phyloP scores from a whole-genome alignment of 2,888 invertebrate genomes.

The Odontocerum albicorne region DNA sequence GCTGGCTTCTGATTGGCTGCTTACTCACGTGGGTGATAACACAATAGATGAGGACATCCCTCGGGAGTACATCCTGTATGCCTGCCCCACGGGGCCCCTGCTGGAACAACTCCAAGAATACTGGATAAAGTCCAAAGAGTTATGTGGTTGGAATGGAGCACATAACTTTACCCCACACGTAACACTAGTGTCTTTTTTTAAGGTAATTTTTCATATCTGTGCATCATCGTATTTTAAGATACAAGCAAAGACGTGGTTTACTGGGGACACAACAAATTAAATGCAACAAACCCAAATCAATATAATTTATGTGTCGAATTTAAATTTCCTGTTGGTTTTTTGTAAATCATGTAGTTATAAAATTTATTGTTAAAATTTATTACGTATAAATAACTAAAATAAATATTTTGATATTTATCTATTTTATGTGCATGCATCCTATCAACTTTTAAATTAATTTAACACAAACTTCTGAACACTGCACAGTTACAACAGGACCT shows the following conservation, averaged over 20 bases:
- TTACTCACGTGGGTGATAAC: slow-evolving; percentile 86
- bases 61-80: slow-evolving; percentile 85
- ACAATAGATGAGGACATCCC: slow-evolving; percentile 74
- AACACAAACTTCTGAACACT: too few relatives aligned
- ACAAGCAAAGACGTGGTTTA: too few relatives aligned
- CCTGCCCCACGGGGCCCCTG: slow-evolving; percentile 79
- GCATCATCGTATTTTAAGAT: not conserved
- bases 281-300: too few relatives aligned
- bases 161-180: slow-evolving; percentile 90
- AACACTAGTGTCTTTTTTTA: slow-evolving; percentile 86
- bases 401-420: too few relatives aligned
- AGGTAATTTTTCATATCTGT: slow-evolving; percentile 54
- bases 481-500: too few relatives aligned
- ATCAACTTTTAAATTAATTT: too few relatives aligned
- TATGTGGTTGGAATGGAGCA: slow-evolving; percentile 86
- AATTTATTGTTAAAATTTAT: too few relatives aligned
- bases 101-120: slow-evolving; percentile 73
- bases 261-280: too few relatives aligned
- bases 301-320: not conserved
- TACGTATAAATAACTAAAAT: too few relatives aligned
- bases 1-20: slow-evolving; percentile 86
- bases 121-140: slow-evolving; percentile 73
- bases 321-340: too few relatives aligned
- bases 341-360: too few relatives aligned
- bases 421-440: too few relatives aligned